Base-by-base conservation (phyloP, 1,140 invertebrate genomes). In the Agrypnia vestita region DNA sequence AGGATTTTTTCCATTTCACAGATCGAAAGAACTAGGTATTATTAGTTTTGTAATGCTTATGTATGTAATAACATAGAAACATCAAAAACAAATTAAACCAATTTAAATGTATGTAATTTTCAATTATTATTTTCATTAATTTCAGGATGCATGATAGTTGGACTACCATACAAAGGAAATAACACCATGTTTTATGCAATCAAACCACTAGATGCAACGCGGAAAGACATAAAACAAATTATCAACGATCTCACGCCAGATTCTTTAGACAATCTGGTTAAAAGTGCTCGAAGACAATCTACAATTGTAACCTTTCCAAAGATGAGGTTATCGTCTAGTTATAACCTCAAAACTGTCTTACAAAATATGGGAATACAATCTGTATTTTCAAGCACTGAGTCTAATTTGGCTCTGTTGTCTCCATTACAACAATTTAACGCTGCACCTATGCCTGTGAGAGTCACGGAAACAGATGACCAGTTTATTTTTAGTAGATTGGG, bases 141-240 rank as follows among this genome's bases (percentile, higher is more conserved):
- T 82, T 82, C 92, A 8, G 88, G 88, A 17, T 91, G 90, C 76
- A 89, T 92, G 84, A 91, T 94, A 25, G 82, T 95, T 21, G 92
- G 90, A 21, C 85, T 96, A 3, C 94, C 94, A 0, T 96, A 95
- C 84, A 92, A 93, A 86, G 92, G 91, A 4, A 86, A 87, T 11
- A 86, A 90, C 82, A 88, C 89, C 0, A 89, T 90, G 3, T 93
- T 96, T 91, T 93, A 94, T 67, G 86, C 94, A 0, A 83, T 95
- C 0, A 86, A 94, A 35, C 94, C 94, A 1, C 87, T 85, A 7
- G 87, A 88, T 1, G 84, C 88, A 35, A 87, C 88, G 7, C 85
- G 85, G 0, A 79, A 84, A 15, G 89, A 87, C 4, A 83, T 93
- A 7, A 85, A 85, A n/a, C 77, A 84, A 7, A 84, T 94, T 15